Evolutionary conservation across 2,888 invertebrate species (phyloP), one percentile per base, ranked within the genome.

Genomic region (Trypoxylon attenuatum): DNA sequence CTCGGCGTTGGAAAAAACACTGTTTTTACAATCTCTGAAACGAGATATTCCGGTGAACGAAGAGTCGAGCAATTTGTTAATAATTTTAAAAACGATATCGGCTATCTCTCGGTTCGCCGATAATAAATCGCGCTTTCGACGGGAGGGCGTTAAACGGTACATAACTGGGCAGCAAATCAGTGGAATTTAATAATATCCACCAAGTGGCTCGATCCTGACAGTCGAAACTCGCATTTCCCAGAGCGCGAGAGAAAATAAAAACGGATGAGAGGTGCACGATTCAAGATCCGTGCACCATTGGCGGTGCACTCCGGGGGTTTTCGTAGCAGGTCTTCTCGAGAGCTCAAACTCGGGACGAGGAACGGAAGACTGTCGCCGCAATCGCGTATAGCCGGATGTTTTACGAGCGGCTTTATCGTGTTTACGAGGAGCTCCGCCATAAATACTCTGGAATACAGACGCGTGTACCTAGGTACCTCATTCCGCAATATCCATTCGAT

Each of bases 391-490:
- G 23, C 25, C 38, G 25, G 51, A 23, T 43, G 54, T 53, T 76
- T 75, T 65, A 76, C 57, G 68, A 68, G 29, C 59, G 21, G 43
- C 43, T 68, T 58, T 59, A 57, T 59, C 52, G 54, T 50, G 63
- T 75, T 75, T 72, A 75, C 66, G 70, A 72, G 50, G 57, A 23
- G 52, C 54, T 15, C 41, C 23, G 51, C 43, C 59, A 46, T 69
- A 73, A 73, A 76, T 71, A 73, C 45, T 33, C 15, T 29, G 19
- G 53, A 60, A 70, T 63, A 66, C 42, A 61, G 68, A 59, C 59
- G 55, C 39, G 47, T 29, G 45, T 39, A 33, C 54, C 25, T 45
- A 18, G 42, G 23, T 27, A 53, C 46, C 54, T 61, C 56, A 60
- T 60, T 52, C 33, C 47, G 45, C 58, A 25, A 55, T 58, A 59